Percentiles rank a stretch among this genome's conserved stretches.
Evolutionary conservation across 1,140 invertebrate species (phyloP).

Genomic region (Aleiodes sp.): DNA sequence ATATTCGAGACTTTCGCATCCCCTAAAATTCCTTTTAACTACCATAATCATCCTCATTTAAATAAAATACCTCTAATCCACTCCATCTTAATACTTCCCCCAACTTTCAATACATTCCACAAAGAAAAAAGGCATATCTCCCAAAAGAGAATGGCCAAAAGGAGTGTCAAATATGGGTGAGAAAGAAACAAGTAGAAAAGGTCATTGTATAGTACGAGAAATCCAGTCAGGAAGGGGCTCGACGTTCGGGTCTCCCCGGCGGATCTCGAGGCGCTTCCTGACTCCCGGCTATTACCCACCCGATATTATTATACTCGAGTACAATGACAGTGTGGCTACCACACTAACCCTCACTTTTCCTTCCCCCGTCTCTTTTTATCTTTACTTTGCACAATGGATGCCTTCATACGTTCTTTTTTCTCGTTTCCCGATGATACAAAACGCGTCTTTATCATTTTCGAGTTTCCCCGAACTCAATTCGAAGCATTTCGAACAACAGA

Average conservation of each 20-base stretch:
- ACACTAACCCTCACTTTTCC: neutral
- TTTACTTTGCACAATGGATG: neutral
- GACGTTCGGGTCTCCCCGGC: conserved; percentile 21
- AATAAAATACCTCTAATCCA: too few relatives aligned
- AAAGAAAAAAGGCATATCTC: neutral
- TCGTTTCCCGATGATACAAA: conserved; percentile 51
- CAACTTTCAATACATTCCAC: neutral
- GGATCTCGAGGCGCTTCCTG: conserved; percentile 40
- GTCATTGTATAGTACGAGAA: neutral
- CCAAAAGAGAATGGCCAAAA: neutral
- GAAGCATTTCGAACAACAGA: conserved; percentile 35
- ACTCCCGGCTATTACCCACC: conserved; percentile 38
- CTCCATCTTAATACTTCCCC: too few relatives aligned
- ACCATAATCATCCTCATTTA: too few relatives aligned
- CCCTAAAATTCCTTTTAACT: too few relatives aligned
- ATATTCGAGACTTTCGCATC: too few relatives aligned
- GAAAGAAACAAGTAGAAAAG: neutral
- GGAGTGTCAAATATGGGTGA: too few relatives aligned
- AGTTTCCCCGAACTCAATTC: conserved; percentile 52
- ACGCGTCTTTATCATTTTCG: conserved; percentile 59
- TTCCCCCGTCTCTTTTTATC: neutral
- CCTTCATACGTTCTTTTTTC: conserved; percentile 9
- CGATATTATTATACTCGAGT: conserved; percentile 40
- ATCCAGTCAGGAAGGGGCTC: conserved; percentile 25
- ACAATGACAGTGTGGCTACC: conserved; percentile 34